phyloP scores from a whole-genome alignment of 2,888 invertebrate species.

The Apodemia hepburni region DNA sequence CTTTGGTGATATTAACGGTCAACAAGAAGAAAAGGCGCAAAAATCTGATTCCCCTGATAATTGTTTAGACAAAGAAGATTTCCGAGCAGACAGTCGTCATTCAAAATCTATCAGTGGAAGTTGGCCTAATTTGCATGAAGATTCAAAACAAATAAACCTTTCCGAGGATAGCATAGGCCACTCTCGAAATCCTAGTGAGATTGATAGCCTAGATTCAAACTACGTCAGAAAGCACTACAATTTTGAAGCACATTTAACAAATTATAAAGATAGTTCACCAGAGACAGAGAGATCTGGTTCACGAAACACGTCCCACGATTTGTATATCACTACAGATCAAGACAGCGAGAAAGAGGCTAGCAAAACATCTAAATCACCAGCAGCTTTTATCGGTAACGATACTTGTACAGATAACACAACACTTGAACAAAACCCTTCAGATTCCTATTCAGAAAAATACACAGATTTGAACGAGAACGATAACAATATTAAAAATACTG shows the following conservation, averaged over 20 bases:
- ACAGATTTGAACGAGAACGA: slow-evolving; percentile 9
- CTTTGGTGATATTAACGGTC: slow-evolving; percentile 72
- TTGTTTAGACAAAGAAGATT: slow-evolving; percentile 59
- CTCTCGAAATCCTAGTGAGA: slow-evolving; percentile 75
- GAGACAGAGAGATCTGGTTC: slow-evolving; percentile 66
- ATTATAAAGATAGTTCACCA: slow-evolving; percentile 70
- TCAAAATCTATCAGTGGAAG: slow-evolving; percentile 68
- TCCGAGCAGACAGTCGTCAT: slow-evolving; percentile 55
- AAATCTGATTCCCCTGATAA: slow-evolving; percentile 43
- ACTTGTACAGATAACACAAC: slow-evolving; percentile 40
- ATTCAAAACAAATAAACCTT: slow-evolving; percentile 59
- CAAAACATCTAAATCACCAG: slow-evolving; percentile 62
- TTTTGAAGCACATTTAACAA: slow-evolving; percentile 68
- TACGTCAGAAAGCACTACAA: slow-evolving; percentile 79
- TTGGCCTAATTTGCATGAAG: slow-evolving; percentile 72
- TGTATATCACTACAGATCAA: slow-evolving; percentile 64
- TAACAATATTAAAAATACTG: slow-evolving; percentile 18
- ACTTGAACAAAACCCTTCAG: background rate
- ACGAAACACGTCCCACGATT: slow-evolving; percentile 56
- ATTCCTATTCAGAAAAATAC: background rate
- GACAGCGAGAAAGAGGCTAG: slow-evolving; percentile 60
- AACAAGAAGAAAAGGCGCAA: slow-evolving; percentile 49
- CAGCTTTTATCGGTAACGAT: slow-evolving; percentile 67
- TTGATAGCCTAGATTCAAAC: slow-evolving; percentile 80
- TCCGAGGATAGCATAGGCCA: slow-evolving; percentile 74